These are phyloP conservation scores for Pteronura brasiliensis DNA, from an alignment of 2,113 vertebrate genomes.

Conservation along the genomic window DNA sequence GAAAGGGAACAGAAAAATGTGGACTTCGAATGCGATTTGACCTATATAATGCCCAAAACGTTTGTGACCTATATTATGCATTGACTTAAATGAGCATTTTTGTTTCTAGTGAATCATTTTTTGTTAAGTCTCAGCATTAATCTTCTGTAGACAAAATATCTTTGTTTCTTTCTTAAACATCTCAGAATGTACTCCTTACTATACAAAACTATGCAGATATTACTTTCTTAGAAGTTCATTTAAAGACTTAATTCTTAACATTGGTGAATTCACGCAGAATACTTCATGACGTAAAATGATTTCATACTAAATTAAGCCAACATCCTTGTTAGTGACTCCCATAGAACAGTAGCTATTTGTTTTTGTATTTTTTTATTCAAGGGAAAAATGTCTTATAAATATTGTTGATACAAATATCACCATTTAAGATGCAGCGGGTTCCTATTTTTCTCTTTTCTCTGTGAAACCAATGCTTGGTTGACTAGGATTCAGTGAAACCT, in stretches of 20 bases:
- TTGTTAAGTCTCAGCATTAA: background rate
- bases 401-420: constrained; percentile 54
- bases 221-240: background rate
- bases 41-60: background rate
- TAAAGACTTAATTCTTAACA: background rate
- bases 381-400: constrained; percentile 47
- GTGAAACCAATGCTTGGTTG: constrained; percentile 78
- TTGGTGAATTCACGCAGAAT: background rate
- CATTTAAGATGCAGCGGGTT: constrained; percentile 67
- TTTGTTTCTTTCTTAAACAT: background rate
- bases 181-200: background rate
- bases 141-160: background rate
- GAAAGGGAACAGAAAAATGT: background rate
- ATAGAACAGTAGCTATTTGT: background rate
- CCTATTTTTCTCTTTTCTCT: constrained; percentile 73
- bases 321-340: background rate
- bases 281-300: background rate
- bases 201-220: background rate
- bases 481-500: constrained; percentile 79
- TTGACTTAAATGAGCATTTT: background rate
- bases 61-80: background rate
- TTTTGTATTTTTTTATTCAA: background rate
- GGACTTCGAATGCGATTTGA: background rate
- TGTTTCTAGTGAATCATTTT: background rate
- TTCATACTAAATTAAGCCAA: constrained; percentile 15